Evolutionary conservation across 2,888 invertebrate genomes (phyloP), one percentile per base, ranked within the genome.

Genomic region (Orthonychiurus folsomi): DNA sequence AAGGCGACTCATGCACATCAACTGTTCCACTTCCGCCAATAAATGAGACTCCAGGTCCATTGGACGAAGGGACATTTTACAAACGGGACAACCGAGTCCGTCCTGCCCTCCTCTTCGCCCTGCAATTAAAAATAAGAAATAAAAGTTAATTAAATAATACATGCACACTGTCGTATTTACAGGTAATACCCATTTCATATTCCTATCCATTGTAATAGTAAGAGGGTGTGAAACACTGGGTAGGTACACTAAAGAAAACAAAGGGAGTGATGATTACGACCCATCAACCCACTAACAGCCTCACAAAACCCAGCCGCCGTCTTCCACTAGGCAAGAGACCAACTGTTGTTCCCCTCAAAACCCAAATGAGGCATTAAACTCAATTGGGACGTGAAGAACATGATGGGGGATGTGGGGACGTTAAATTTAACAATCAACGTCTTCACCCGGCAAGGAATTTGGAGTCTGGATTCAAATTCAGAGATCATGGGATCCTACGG

Each of bases 41-140:
- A 89, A 84, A 78, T 93, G 94, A 26, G 85, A 80, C 71, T 90
- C 89, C n/a, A 93, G 80, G 77, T 93, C 93, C 1, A 86, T 85
- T 1, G 85, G 83, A 56, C 91, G 80, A 53, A 94, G 82, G 1
- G 91, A 90, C 65, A 88, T 84, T 67, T 92, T 88, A 77, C 94
- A 94, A 1, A 90, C 87, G 0, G 94, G 93, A 77, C 94, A 94
- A 76, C 83, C 88, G n/a, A 70, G 21, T 37, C 68, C 68, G 50
- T 60, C 54, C 12, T 53, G 60, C 15, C 54, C 61, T 50, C 70
- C 70, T 27, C 72, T 59, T 61, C 69, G 64, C 58, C 72, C 72
- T 73, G 61, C 18, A 63, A 65, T 50, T 3, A 50, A n/a, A n/a
- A n/a, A n/a, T n/a, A n/a, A n/a, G n/a, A n/a, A n/a, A n/a, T 26